Evolutionary conservation across 2,797 vertebrate species (phyloP).

Genomic region (Coccyzus lansbergi): DNA sequence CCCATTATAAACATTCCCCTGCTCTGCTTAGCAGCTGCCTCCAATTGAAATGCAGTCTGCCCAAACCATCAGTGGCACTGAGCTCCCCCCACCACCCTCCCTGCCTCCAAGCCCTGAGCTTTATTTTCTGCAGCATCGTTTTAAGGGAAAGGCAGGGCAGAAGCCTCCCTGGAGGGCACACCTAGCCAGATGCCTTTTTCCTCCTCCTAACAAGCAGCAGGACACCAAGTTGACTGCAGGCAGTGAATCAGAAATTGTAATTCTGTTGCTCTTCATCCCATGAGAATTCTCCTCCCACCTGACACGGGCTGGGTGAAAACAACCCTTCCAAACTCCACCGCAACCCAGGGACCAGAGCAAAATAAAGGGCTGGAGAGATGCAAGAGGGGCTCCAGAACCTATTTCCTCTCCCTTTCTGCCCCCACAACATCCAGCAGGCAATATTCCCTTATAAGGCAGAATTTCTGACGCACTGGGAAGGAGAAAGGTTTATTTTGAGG

Average conservation of each 20-base stretch:
- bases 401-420: not conserved
- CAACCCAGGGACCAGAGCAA: not conserved
- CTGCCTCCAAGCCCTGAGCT: not conserved
- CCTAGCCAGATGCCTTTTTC: not conserved
- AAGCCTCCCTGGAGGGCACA: not conserved
- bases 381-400: not conserved
- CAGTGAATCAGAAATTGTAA: slow-evolving; percentile 8
- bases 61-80: not conserved
- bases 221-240: not conserved
- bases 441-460: slow-evolving; percentile 12
- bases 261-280: not conserved
- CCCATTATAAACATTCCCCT: not conserved
- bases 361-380: not conserved
- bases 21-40: not conserved
- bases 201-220: not conserved
- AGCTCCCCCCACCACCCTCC: not conserved
- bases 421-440: not conserved
- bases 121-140: not conserved
- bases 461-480: slow-evolving; percentile 11
- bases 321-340: not conserved
- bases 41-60: not conserved
- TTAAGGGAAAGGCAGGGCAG: not conserved
- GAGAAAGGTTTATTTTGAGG: slow-evolving; percentile 47
- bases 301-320: not conserved
- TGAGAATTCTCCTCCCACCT: not conserved